These are phyloP conservation scores for Mellivora capensis DNA, from an alignment of 2,113 vertebrate species.

Conservation along the genomic window DNA sequence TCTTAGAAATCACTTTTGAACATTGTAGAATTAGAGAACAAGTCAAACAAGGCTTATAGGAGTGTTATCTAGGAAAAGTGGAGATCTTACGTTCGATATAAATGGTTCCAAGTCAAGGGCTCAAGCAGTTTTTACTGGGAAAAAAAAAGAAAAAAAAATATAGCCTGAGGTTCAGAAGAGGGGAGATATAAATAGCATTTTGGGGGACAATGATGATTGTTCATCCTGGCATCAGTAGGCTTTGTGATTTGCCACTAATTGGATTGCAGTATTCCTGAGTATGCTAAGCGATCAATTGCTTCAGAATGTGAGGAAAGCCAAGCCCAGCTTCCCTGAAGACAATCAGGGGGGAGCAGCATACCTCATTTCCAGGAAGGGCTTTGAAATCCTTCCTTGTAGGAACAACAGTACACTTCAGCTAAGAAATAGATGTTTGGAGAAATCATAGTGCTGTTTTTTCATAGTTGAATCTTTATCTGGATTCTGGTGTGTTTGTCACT, in stretches of 20 bases:
- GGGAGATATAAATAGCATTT: not conserved
- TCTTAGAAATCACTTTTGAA: not conserved
- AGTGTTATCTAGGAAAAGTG: not conserved
- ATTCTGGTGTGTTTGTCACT: not conserved
- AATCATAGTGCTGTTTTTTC: not conserved
- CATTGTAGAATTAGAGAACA: not conserved
- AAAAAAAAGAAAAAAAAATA: not conserved
- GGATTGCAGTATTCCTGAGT: not conserved
- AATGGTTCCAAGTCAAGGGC: not conserved
- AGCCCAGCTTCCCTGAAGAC: not conserved
- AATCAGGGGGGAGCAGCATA: not conserved
- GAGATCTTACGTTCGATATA: not conserved
- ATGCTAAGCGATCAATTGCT: not conserved
- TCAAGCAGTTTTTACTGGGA: not conserved
- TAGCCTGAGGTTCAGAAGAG: not conserved
- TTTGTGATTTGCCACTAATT: not conserved
- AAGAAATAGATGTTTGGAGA: not conserved
- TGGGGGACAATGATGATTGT: not conserved
- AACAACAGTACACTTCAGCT: not conserved
- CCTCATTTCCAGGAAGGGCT: not conserved
- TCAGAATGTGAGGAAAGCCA: not conserved
- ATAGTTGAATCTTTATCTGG: not conserved
- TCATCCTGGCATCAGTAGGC: not conserved
- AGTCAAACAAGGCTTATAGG: not conserved
- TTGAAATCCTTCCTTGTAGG: not conserved